Base-by-base conservation (phyloP, 1,140 invertebrate species). In the Sycobia sp. region DNA sequence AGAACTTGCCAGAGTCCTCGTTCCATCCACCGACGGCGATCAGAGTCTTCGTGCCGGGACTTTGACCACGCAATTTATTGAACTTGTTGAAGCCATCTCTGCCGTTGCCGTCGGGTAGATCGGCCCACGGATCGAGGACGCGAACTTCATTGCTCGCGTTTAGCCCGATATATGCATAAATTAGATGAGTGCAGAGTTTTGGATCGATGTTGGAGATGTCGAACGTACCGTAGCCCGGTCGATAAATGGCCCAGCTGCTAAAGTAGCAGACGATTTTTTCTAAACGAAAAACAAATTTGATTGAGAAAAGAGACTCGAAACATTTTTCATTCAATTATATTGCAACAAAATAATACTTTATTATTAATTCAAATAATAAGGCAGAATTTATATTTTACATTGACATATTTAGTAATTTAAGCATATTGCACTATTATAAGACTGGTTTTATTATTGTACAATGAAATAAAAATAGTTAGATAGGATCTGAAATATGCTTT, bases 1-100 rank as follows among this genome's bases (percentile, higher is more conserved):
- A 90, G 72, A 86, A 91, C 63, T 86, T 88, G 5, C 46, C 39
- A 0, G 86, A 88, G n/a, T 85, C 86, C 71, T 89, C 87, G 63
- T 87, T 89, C 89, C 89, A 91, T 2, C 91, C 91, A 14, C 91
- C 91, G 56, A 93, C 86, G 0, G 89, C 88, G 0, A 91, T 70
- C 20, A 92, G 44, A 0, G 84, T 79, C 71, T 91, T 93, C 0
- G 89, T 60, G 0, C 81, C 76, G 0, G 88, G 85, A 72, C 89
- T 91, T 10, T 68, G 62, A n/a, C 83, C 60, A 68, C 87, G 89
- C 18, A 90, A 69, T 0, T 67, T 68, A 22, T 75, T 83, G 66
- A 89, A 84, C 36, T 79, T 69, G 16, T 76, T 71, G 49, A 75
- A 85, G 16, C 74, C 81, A 54, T 75, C 43, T 29, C 78, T 77